phyloP scores from a whole-genome alignment of 2,797 vertebrate genomes.

The Lepilemur septentrionalis region DNA sequence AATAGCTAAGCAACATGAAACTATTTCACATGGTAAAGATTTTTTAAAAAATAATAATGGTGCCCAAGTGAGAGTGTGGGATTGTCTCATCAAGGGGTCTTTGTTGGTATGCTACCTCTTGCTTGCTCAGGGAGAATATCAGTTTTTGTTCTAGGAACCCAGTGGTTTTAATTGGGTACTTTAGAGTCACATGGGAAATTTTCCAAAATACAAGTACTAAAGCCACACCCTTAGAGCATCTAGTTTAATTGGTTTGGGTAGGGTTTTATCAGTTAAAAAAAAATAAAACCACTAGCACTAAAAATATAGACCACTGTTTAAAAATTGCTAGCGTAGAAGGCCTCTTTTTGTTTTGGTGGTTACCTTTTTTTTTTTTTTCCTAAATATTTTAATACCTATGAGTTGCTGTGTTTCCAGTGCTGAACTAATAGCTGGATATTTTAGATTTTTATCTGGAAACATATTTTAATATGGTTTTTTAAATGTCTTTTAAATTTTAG shows the following conservation, averaged over 20 bases:
- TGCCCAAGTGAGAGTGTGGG: not conserved
- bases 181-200: not conserved
- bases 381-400: not conserved
- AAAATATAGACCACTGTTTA: not conserved
- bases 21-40: not conserved
- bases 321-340: not conserved
- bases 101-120: not conserved
- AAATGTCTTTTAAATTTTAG: not conserved
- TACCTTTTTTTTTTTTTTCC: not conserved
- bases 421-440: not conserved
- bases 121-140: not conserved
- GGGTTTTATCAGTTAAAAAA: not conserved
- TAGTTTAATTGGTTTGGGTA: not conserved
- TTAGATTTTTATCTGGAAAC: not conserved
- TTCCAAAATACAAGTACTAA: not conserved
- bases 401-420: not conserved
- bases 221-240: not conserved
- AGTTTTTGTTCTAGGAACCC: not conserved
- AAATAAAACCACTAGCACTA: not conserved
- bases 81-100: not conserved
- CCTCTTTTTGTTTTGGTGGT: not conserved
- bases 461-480: not conserved
- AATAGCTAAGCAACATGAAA: constrained; percentile 23
- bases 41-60: constrained; percentile 49
- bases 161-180: not conserved